Conservation (phyloP, 2,888 invertebrate species). For the Poecilobothrus nobilitatus region DNA sequence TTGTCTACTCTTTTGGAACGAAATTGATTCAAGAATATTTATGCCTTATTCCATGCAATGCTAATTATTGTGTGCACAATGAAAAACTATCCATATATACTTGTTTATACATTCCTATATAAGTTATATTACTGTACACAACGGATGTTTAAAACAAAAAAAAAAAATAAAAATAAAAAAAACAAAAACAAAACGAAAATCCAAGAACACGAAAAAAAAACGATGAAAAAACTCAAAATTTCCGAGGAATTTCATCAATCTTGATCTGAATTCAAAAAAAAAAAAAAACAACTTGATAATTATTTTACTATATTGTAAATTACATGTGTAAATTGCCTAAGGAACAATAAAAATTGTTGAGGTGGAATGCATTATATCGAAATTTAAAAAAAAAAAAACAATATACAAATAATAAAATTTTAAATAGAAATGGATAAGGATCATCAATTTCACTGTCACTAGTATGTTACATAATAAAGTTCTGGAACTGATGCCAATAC, state of each 20-base stretch:
- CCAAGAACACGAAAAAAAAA: no score
- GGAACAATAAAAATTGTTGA: background rate
- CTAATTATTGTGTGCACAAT: no score
- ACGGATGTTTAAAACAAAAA: background rate
- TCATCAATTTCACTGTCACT: no score
- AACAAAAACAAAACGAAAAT: no score
- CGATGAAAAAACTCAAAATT: background rate
- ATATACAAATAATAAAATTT: no score
- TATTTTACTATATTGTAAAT: background rate
- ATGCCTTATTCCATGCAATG: no score
- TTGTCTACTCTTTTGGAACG: background rate
- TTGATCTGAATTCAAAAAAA: background rate
- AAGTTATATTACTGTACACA: background rate
- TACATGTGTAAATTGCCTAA: background rate
- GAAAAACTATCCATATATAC: no score
- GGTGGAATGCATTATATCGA: background rate
- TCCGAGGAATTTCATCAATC: background rate
- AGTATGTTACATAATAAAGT: no score
- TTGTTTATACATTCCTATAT: background rate
- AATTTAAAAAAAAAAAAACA: background rate
- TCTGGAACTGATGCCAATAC: no score
- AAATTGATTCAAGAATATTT: no score
- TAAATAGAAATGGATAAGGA: no score
- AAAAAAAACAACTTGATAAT: background rate
- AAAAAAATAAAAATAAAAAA: background rate